Percentiles rank a stretch among this genome's conserved stretches.
These are phyloP conservation scores for Drosophila kuntzei DNA, from an alignment of 2,888 invertebrate genomes.

Conservation along the genomic window DNA sequence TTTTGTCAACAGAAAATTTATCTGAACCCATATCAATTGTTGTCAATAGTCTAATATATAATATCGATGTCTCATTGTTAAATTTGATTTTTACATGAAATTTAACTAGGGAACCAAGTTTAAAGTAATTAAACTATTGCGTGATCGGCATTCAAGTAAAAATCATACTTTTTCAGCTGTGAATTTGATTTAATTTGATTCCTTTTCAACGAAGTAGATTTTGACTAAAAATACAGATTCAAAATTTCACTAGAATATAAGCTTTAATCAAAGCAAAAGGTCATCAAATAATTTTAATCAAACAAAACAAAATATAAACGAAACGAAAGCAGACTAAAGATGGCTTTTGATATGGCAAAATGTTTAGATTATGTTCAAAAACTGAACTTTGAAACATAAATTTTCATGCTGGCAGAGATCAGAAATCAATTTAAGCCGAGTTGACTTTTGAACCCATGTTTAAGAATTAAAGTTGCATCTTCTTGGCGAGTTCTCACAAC, in stretches of 20 bases:
- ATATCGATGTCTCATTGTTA: not conserved
- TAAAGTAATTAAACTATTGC: not conserved
- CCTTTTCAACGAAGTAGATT: not conserved
- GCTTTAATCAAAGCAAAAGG: not conserved
- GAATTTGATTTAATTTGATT: no score
- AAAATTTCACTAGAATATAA: not conserved
- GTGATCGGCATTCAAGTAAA: not conserved
- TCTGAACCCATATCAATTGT: not conserved
- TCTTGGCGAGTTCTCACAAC: not conserved
- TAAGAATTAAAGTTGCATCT: slow-evolving; percentile 5
- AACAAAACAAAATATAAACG: not conserved
- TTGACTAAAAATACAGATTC: not conserved
- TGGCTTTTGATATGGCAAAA: not conserved
- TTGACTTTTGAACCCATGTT: slow-evolving; percentile 9
- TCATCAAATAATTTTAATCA: not conserved
- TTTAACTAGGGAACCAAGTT: not conserved
- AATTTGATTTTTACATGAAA: not conserved
- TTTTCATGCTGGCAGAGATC: not conserved
- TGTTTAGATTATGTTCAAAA: not conserved
- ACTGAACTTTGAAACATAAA: not conserved
- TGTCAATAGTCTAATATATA: not conserved
- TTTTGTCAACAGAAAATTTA: not conserved
- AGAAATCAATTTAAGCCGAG: not conserved
- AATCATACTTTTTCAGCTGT: not conserved
- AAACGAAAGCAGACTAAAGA: not conserved